Base-by-base conservation (phyloP, 2,888 invertebrate genomes). In the Cephus runcator region DNA sequence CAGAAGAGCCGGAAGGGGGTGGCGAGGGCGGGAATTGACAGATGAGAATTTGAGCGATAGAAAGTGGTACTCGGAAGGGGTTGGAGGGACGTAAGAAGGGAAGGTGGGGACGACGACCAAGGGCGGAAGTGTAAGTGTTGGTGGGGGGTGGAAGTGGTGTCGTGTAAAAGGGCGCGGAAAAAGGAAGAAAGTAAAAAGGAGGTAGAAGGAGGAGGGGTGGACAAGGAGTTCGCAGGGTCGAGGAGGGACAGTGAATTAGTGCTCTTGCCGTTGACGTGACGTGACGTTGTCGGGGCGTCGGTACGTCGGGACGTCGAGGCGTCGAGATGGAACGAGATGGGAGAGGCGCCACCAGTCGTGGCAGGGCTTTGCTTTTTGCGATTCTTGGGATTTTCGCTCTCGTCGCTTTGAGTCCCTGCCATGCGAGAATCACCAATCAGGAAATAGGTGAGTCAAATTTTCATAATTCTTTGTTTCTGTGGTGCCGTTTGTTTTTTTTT, bases 371-470 rank as follows among this genome's bases (percentile, higher is more conserved):
- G 71, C 71, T 71, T 71, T 71, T 71, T 71, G 73, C 77, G 71
- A 75, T 83, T 9, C 76, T 81, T 56, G 77, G 80, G 69, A 76
- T 88, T 76, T 73, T 83, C 80, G 79, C 87, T 71, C 80, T 82
- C 73, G 80, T 79, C 80, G 80, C 79, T 73, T 73, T 80, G 75
- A 81, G 81, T 73, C 81, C 79, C 73, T 85, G 85, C 83, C 78
- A 81, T 6, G 88, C 84, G 69, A 84, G 87, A 81, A 90, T 90
- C 79, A 90, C 90, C 84, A 89, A 90, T 83, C 86, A 90, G 83
- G 90, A 90, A 83, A 90, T 90, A 86, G 90, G 90, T 90, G 83
- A 90, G 90, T 90, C 56, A 11, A 15, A 56, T 56, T 56, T 56
- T 15, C 0, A 56, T 9, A 9, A 56, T 56, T 0, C 15, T 56